These are phyloP conservation scores for Neotoxoptera formosana DNA, from an alignment of 1,140 invertebrate species.

Conservation along the genomic window DNA sequence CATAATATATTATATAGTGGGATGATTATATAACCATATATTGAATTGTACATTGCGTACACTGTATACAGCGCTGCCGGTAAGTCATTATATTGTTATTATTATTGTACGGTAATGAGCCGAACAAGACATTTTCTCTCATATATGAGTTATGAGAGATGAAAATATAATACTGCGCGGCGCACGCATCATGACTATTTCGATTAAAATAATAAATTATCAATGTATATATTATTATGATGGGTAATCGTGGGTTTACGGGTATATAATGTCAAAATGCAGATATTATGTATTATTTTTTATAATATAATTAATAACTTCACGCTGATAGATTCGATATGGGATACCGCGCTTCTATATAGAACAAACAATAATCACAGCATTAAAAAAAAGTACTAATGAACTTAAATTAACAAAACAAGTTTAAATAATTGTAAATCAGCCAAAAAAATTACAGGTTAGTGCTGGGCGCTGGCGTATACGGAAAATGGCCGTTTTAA, in stretches of 20 bases:
- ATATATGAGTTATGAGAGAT: too few relatives aligned
- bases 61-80: too few relatives aligned
- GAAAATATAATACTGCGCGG: not conserved
- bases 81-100: too few relatives aligned
- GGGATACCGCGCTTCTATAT: not conserved
- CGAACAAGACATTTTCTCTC: not conserved
- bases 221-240: not conserved
- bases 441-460: constrained; percentile 7
- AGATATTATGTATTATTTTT: not conserved
- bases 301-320: not conserved
- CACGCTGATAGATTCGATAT: not conserved
- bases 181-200: not conserved
- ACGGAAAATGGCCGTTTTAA: not conserved
- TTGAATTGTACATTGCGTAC: too few relatives aligned
- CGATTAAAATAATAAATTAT: constrained; percentile 9
- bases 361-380: constrained; percentile 32
- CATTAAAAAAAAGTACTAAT: not conserved
- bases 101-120: not conserved
- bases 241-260: not conserved
- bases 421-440: constrained; percentile 33
- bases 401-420: not conserved
- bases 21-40: not conserved
- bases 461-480: too few relatives aligned
- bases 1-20: not conserved
- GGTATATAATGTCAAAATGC: not conserved